Conservation (phyloP, 1,140 invertebrate species). For the Leptoteleia sp. region DNA sequence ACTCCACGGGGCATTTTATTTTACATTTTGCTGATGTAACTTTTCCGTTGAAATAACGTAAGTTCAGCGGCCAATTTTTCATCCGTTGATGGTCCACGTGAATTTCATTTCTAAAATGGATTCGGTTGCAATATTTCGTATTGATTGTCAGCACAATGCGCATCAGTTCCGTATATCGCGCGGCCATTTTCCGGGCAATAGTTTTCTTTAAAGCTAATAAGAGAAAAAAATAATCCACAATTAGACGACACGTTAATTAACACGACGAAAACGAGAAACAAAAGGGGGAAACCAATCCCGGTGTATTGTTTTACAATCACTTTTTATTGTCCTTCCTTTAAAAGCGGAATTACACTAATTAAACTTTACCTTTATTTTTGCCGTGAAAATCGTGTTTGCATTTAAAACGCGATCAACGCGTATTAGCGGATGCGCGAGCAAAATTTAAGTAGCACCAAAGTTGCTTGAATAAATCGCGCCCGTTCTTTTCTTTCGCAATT, state of each 20-base stretch:
- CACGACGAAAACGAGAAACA: neutral
- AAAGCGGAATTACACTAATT: constrained; percentile 20
- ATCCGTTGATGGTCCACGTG: neutral
- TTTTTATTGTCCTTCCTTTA: constrained; percentile 8
- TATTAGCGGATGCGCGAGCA: neutral
- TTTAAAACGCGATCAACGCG: neutral
- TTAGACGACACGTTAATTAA: constrained; percentile 47
- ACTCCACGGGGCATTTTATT: no score
- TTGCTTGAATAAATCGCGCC: constrained; percentile 4
- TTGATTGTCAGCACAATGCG: constrained; percentile 5
- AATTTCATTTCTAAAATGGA: neutral
- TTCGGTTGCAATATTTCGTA: neutral
- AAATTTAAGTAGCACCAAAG: neutral
- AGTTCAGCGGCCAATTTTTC: constrained; percentile 1
- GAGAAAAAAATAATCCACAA: constrained; percentile 22
- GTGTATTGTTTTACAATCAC: constrained; percentile 38
- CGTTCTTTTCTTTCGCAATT: constrained; percentile 2
- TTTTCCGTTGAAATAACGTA: constrained; percentile 10
- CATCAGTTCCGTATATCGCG: neutral
- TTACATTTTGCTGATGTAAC: neutral
- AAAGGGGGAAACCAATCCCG: constrained; percentile 20
- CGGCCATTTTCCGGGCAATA: constrained; percentile 5
- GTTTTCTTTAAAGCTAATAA: constrained; percentile 15
- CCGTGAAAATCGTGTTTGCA: constrained; percentile 3
- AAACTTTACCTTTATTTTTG: constrained; percentile 12